Conservation (phyloP, 2,888 invertebrate genomes). For the Leptarthrus brevirostris region DNA sequence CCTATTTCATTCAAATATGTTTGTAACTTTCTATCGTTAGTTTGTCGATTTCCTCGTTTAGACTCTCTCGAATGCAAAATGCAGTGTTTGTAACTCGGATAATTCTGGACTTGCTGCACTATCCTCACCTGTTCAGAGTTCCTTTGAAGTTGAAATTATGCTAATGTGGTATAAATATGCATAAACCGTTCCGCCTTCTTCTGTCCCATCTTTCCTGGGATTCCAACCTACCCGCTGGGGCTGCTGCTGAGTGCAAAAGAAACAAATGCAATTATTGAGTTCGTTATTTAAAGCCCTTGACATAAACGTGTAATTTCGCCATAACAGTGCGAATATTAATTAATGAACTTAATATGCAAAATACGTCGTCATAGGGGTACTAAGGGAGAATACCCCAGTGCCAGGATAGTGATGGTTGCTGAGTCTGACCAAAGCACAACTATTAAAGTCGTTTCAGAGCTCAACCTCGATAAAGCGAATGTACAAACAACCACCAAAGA, state of each 20-base stretch:
- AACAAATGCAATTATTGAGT: conserved; percentile 48
- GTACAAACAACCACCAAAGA: conserved; percentile 7
- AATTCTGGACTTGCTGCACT: conserved; percentile 4
- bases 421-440: not conserved
- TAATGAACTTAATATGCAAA: conserved; percentile 48
- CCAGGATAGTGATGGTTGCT: not conserved
- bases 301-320: conserved; percentile 46
- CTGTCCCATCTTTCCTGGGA: conserved; percentile 20
- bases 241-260: conserved; percentile 39
- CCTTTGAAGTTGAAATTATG: conserved; percentile 47
- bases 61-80: conserved; percentile 19
- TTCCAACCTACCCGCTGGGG: not conserved
- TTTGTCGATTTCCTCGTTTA: conserved; percentile 4
- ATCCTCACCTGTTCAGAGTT: conserved; percentile 31
- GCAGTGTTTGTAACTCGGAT: conserved; percentile 3
- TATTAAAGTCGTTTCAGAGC: not conserved
- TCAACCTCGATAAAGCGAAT: not conserved
- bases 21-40: conserved; percentile 36
- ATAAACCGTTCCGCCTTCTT: conserved; percentile 37
- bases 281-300: conserved; percentile 48
- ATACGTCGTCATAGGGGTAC: conserved; percentile 39
- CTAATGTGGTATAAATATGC: conserved; percentile 46
- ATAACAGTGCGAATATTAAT: conserved; percentile 48
- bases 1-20: not conserved
- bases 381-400: conserved; percentile 4